A percentile compares a stretch with the other conserved stretches of the same genome.
Evolutionary conservation across 53 echinoderm and acorn worm species (phyloP).

Genomic region (Luidia sarsii): DNA sequence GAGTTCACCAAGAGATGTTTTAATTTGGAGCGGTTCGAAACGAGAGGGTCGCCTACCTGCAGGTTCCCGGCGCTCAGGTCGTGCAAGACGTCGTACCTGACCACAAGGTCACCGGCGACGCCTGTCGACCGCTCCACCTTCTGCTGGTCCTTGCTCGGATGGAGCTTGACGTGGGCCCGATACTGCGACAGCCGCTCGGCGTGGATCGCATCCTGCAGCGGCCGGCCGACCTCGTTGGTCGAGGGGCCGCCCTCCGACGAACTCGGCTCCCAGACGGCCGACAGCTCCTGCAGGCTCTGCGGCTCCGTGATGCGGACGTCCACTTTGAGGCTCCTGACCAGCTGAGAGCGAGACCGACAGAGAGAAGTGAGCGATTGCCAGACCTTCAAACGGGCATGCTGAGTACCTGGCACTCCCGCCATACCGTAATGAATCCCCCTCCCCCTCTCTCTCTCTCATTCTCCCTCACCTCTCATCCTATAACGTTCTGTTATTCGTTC

Average conservation of each 20-base stretch:
- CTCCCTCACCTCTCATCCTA: too few relatives aligned
- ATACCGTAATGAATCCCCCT: too few relatives aligned
- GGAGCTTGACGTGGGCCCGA: slow-evolving; percentile 54
- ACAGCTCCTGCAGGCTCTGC: slow-evolving; percentile 72
- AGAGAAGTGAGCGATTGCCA: too few relatives aligned
- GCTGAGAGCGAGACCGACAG: slow-evolving; percentile 51
- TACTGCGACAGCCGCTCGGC: slow-evolving; percentile 31
- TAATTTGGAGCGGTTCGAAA: too few relatives aligned
- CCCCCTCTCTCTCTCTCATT: too few relatives aligned
- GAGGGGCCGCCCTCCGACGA: background rate
- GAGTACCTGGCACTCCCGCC: too few relatives aligned
- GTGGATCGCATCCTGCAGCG: background rate
- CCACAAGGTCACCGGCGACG: slow-evolving; percentile 73
- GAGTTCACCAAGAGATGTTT: too few relatives aligned
- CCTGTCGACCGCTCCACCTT: slow-evolving; percentile 49
- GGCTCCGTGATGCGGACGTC: slow-evolving; percentile 72
- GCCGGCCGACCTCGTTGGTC: background rate
- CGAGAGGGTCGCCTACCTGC: slow-evolving; percentile 72
- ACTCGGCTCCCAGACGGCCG: slow-evolving; percentile 53
- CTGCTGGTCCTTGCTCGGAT: slow-evolving; percentile 66
- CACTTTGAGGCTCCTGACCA: slow-evolving; percentile 61
- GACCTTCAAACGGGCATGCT: too few relatives aligned
- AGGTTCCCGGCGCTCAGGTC: slow-evolving; percentile 78
- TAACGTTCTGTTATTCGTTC: too few relatives aligned
- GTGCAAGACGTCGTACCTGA: slow-evolving; percentile 87